phyloP scores from a whole-genome alignment of 2,888 invertebrate species.

The Homarus gammarus region DNA sequence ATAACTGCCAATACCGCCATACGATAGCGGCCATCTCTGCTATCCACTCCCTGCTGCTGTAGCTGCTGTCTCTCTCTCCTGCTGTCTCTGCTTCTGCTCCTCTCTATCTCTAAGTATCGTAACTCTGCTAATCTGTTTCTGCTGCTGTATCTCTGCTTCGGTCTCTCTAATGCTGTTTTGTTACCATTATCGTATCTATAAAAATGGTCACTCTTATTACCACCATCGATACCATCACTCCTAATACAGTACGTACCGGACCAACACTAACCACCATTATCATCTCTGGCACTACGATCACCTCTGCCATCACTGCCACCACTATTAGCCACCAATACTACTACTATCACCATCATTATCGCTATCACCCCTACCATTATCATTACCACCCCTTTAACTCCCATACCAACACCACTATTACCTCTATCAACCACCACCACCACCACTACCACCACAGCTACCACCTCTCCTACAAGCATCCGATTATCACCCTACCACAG shows the following conservation, averaged over 20 bases:
- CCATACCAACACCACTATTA: conserved; percentile 1
- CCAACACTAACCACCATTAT: background rate
- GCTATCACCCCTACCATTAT: background rate
- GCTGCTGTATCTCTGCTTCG: background rate
- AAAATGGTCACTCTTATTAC: no score
- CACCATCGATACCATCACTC: background rate
- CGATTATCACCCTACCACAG: no score
- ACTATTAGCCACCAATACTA: background rate
- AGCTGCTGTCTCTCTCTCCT: background rate
- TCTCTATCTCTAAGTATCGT: background rate
- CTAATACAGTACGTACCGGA: background rate
- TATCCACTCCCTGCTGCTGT: background rate
- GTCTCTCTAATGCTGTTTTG: no score
- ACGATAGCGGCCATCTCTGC: background rate
- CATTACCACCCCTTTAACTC: background rate
- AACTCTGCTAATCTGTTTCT: background rate
- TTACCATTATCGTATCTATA: no score
- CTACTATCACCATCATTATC: background rate
- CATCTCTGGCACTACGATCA: background rate
- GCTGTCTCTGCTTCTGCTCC: background rate
- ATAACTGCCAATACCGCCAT: conserved; percentile 4
- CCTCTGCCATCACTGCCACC: background rate
- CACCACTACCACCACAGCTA: background rate
- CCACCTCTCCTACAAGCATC: background rate
- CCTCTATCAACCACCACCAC: background rate